Evolutionary conservation across 2,888 invertebrate species (phyloP).

Genomic region (Morpho achilles): DNA sequence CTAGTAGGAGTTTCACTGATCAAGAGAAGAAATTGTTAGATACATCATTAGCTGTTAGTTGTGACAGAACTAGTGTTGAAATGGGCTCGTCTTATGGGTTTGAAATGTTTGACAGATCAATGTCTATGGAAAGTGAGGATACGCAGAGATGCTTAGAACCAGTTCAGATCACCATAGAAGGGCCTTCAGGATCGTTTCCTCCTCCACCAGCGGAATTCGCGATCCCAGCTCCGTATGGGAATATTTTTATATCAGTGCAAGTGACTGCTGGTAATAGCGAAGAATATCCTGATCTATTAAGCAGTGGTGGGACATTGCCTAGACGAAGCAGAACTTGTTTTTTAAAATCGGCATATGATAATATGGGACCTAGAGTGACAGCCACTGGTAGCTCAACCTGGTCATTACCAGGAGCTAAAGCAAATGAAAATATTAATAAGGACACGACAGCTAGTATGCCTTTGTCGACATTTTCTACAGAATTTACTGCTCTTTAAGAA

Average conservation of each 20-base stretch:
- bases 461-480: conserved; percentile 68
- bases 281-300: conserved; percentile 89
- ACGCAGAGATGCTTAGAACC: conserved; percentile 73
- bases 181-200: conserved; percentile 60
- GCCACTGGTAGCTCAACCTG: conserved; percentile 93
- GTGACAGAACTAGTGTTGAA: conserved; percentile 83
- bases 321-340: conserved; percentile 72
- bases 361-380: conserved; percentile 93
- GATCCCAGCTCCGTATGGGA: conserved; percentile 78
- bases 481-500: conserved; percentile 60
- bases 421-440: conserved; percentile 43
- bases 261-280: conserved; percentile 81
- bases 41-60: conserved; percentile 83
- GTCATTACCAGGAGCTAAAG: conserved; percentile 83
- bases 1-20: conserved; percentile 87
- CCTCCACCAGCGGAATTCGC: conserved; percentile 74
- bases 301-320: conserved; percentile 66
- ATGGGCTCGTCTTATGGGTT: conserved; percentile 75
- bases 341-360: conserved; percentile 88
- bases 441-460: conserved; percentile 41
- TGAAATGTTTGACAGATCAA: conserved; percentile 74
- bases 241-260: conserved; percentile 92
- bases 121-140: conserved; percentile 73
- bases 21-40: conserved; percentile 93
- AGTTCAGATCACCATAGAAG: conserved; percentile 81